Evolutionary conservation across 2,797 vertebrate species (phyloP).

Genomic region (Threskiornis aethiopicus): DNA sequence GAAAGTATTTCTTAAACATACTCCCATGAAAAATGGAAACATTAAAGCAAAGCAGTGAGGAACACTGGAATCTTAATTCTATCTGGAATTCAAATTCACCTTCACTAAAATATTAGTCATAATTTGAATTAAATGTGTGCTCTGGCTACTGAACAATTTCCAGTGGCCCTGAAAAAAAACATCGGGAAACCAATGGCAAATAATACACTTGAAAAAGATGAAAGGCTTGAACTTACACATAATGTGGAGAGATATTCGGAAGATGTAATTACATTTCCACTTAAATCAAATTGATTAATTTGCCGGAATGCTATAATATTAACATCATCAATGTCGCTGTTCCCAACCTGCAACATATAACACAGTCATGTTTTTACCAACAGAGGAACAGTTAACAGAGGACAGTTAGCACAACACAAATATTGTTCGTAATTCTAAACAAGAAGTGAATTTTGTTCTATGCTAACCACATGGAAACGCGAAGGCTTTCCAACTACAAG

Average conservation of each 20-base stretch:
- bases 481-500: background rate
- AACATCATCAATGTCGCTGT: slow-evolving; percentile 88
- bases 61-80: background rate
- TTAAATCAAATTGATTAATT: slow-evolving; percentile 97
- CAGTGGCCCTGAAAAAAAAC: background rate
- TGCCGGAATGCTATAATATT: slow-evolving; percentile 97
- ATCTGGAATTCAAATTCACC: background rate
- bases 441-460: background rate
- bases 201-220: background rate
- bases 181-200: background rate
- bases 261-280: slow-evolving; percentile 92
- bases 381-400: background rate
- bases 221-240: slow-evolving; percentile 80
- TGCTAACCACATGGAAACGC: background rate
- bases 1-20: background rate
- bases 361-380: background rate
- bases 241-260: slow-evolving; percentile 91
- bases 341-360: slow-evolving; percentile 82
- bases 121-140: background rate
- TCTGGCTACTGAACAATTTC: background rate
- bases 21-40: background rate
- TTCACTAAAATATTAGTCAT: background rate
- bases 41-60: background rate
- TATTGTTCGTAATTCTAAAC: background rate
- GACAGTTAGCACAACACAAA: background rate